Conservation (phyloP, 2,888 invertebrate species). For the Charanyca ferruginea region DNA sequence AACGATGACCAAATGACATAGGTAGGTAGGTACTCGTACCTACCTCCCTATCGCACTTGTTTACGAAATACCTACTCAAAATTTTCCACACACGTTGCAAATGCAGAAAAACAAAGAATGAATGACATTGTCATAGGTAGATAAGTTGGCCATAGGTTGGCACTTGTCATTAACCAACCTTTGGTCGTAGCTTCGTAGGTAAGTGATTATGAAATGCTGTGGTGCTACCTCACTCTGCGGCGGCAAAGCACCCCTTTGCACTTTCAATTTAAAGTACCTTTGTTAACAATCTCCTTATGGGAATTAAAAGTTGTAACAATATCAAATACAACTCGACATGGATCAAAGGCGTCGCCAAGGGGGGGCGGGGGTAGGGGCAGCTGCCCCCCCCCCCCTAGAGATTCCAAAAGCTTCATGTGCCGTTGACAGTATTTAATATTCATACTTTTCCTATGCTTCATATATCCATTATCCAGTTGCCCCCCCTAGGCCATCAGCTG, state of each 20-base stretch:
- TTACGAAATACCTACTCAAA: slow-evolving; percentile 34
- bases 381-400: too few species aligned
- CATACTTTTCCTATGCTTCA: too few species aligned
- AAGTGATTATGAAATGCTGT: slow-evolving; percentile 1
- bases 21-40: too few species aligned
- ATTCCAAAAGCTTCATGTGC: too few species aligned
- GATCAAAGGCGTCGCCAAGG: too few species aligned
- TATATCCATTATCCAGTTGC: too few species aligned
- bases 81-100: slow-evolving; percentile 34
- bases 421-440: too few species aligned
- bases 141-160: background rate
- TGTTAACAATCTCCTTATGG: slow-evolving; percentile 14
- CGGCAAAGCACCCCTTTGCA: slow-evolving; percentile 21
- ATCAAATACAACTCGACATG: too few species aligned
- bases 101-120: slow-evolving; percentile 6
- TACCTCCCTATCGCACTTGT: slow-evolving; percentile 19
- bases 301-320: background rate
- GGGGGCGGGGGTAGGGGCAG: too few species aligned
- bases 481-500: too few species aligned
- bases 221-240: background rate
- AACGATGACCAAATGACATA: slow-evolving; percentile 21
- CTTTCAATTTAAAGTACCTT: slow-evolving; percentile 8
- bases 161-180: too few species aligned
- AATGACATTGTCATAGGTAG: background rate
- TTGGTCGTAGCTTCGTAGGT: too few species aligned